Percentiles rank a stretch among this genome's conserved stretches.
phyloP scores from a whole-genome alignment of 1,140 invertebrate species.

The Tetraneura akinire region DNA sequence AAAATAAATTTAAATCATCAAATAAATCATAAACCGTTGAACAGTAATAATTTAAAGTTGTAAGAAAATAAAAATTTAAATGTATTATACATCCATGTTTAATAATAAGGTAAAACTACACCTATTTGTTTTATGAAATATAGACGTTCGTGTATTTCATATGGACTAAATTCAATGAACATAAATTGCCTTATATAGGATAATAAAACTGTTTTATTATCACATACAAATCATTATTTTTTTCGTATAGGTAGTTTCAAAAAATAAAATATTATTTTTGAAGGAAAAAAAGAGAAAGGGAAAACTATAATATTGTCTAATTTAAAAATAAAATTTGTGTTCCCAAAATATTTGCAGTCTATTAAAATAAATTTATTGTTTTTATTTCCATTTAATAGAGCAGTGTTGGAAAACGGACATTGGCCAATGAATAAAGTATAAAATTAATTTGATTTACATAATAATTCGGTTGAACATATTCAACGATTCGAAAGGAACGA shows the following conservation, averaged over 20 bases:
- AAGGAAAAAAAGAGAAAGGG: no score
- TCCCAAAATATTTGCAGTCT: background rate
- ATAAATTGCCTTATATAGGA: no score
- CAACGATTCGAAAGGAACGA: background rate
- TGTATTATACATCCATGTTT: no score
- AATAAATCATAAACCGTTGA: no score
- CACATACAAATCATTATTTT: background rate
- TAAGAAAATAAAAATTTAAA: no score
- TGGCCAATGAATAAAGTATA: background rate
- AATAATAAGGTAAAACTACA: no score
- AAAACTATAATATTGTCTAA: background rate
- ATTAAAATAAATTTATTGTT: background rate
- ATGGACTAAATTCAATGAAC: no score
- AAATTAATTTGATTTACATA: background rate
- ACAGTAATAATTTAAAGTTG: no score
- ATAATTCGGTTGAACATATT: background rate
- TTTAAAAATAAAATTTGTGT: background rate
- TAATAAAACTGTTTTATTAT: background rate
- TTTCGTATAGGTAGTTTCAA: background rate
- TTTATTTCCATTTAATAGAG: background rate
- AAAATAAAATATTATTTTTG: constrained; percentile 15
- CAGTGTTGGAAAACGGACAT: background rate
- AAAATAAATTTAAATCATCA: no score
- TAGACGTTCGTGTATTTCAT: no score
- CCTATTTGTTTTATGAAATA: no score